phyloP scores from a whole-genome alignment of 35 echinoderm and acorn worm genomes.

The Amphiura filiformis region DNA sequence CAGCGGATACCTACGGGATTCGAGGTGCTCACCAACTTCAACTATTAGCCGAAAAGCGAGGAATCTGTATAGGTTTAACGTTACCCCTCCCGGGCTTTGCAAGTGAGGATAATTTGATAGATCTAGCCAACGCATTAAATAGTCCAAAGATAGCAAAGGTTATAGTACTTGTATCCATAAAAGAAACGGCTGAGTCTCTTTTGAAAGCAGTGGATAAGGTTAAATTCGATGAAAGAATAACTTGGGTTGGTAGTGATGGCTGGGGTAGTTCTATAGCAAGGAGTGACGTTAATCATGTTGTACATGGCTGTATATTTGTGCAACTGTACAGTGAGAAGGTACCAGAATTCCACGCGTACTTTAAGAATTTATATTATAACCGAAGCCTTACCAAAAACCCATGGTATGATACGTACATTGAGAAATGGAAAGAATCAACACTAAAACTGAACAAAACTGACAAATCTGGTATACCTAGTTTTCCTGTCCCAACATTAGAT shows the following conservation, averaged over 20 bases:
- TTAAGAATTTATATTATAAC: background rate
- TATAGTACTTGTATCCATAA: slow-evolving; percentile 18
- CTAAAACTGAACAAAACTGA: background rate
- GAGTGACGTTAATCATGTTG: background rate
- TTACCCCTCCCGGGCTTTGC: background rate
- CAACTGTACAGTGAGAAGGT: background rate
- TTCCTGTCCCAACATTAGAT: background rate
- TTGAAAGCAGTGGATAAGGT: slow-evolving; percentile 5
- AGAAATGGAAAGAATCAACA: background rate
- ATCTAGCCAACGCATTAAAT: background rate
- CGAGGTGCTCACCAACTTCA: slow-evolving; percentile 29
- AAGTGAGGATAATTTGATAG: slow-evolving; percentile 8
- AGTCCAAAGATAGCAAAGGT: slow-evolving; percentile 8
- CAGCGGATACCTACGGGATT: slow-evolving; percentile 33
- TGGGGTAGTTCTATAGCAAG: background rate
- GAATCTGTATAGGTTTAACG: slow-evolving; percentile 29
- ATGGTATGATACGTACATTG: background rate
- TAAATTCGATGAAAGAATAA: background rate
- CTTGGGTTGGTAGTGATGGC: background rate
- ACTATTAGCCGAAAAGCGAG: slow-evolving; percentile 5
- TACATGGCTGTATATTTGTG: slow-evolving; percentile 1
- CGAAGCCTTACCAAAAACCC: background rate
- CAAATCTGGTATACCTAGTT: background rate
- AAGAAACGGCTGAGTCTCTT: slow-evolving; percentile 7
- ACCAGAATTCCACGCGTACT: slow-evolving; percentile 37